Evolutionary conservation across 2,113 vertebrate species (phyloP).

Genomic region (Pterocles burchelli): DNA sequence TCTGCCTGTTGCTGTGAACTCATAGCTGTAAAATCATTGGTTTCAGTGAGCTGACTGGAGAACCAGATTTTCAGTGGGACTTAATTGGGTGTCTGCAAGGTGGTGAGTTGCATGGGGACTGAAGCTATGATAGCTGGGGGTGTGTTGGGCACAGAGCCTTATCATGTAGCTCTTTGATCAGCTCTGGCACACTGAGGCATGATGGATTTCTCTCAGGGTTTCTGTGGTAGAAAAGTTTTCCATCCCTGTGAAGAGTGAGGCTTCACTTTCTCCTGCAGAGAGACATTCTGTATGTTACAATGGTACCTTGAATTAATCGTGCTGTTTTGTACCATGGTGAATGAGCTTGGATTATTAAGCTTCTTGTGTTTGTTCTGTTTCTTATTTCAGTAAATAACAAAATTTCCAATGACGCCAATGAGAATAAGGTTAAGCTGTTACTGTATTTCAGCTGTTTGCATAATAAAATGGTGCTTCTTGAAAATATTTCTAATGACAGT

Average conservation of each 20-base stretch:
- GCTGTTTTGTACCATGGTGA: constrained; percentile 12
- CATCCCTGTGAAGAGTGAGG: not conserved
- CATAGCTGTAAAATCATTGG: accelerated
- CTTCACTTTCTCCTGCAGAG: not conserved
- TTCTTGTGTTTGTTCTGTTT: constrained; percentile 23
- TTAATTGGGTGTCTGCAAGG: no score
- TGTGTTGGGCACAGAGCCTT: not conserved
- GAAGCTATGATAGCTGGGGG: accelerated
- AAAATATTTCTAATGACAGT: not conserved
- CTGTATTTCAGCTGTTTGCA: constrained; percentile 33
- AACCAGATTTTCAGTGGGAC: not conserved
- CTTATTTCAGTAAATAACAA: constrained; percentile 31
- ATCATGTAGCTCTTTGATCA: not conserved
- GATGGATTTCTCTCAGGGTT: not conserved
- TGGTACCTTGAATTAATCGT: not conserved
- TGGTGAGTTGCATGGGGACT: accelerated
- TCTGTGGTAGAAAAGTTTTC: not conserved
- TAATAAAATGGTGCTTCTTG: not conserved
- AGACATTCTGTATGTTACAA: not conserved
- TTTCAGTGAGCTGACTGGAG: not conserved
- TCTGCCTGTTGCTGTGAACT: not conserved
- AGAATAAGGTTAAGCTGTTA: constrained; percentile 49
- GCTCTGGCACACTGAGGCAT: no score
- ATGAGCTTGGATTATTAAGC: not conserved
- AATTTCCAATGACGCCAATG: constrained; percentile 16